These are phyloP conservation scores for Actinostola sp. DNA, from an alignment of 92 coral and sea anemone species.

Conservation along the genomic window DNA sequence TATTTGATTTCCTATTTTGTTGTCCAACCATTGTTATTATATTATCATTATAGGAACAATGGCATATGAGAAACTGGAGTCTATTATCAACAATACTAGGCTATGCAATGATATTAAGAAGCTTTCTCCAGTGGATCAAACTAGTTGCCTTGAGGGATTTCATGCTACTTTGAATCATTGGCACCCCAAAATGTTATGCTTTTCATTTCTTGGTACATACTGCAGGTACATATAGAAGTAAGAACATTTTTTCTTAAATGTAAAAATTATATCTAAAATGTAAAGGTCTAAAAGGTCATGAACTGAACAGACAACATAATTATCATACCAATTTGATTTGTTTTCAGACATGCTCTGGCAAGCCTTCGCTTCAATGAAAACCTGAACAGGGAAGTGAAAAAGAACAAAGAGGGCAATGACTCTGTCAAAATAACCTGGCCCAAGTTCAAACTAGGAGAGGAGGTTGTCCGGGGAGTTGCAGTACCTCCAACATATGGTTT, in stretches of 20 bases:
- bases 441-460: constrained; percentile 54
- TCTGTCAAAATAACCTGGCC: constrained; percentile 48
- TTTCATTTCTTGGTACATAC: constrained; percentile 43
- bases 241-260: neutral
- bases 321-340: neutral
- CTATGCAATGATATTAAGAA: constrained; percentile 30
- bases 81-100: constrained; percentile 27
- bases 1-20: neutral
- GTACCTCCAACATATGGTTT: constrained; percentile 15
- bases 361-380: constrained; percentile 57
- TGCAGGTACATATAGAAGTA: constrained; percentile 23
- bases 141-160: constrained; percentile 49
- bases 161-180: constrained; percentile 35
- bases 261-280: no score
- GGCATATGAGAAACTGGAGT: constrained; percentile 31
- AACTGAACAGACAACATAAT: neutral
- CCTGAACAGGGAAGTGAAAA: constrained; percentile 31
- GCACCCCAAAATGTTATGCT: constrained; percentile 42
- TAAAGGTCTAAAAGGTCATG: neutral
- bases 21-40: neutral
- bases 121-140: constrained; percentile 39
- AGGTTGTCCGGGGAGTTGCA: constrained; percentile 1
- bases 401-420: constrained; percentile 47
- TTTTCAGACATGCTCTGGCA: constrained; percentile 48
- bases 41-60: constrained; percentile 22